Conservation (phyloP, 2,888 invertebrate species). For the Drosophila mulleri region DNA sequence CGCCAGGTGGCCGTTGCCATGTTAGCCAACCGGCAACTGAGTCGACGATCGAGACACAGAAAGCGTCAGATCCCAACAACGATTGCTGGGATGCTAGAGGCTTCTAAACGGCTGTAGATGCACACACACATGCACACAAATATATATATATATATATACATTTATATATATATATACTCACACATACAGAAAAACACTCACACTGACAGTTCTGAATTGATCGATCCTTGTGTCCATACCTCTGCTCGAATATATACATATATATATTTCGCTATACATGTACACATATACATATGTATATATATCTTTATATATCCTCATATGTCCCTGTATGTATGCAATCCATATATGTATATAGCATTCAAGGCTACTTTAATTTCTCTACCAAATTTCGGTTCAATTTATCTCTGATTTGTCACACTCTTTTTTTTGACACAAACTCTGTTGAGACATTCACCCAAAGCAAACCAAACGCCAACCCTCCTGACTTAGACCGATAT, state of each 20-base stretch:
- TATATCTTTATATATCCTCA: background rate
- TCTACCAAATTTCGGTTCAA: background rate
- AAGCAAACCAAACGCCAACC: too few relatives aligned
- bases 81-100: slow-evolving; percentile 1
- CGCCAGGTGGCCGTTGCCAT: slow-evolving; percentile 21
- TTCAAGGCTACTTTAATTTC: background rate
- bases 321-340: background rate
- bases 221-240: background rate
- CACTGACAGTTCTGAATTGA: background rate
- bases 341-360: background rate
- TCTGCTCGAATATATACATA: background rate
- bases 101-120: background rate
- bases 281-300: background rate
- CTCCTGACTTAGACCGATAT: background rate
- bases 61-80: background rate
- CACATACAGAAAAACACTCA: background rate
- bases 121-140: background rate
- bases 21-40: background rate
- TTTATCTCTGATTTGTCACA: background rate
- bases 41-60: slow-evolving; percentile 1
- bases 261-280: background rate
- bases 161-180: too few relatives aligned
- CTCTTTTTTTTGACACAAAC: too few relatives aligned
- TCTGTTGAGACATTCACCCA: too few relatives aligned
- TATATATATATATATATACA: background rate